These are phyloP conservation scores for Lagodon rhomboides DNA, from an alignment of 2,797 vertebrate genomes.

Conservation along the genomic window DNA sequence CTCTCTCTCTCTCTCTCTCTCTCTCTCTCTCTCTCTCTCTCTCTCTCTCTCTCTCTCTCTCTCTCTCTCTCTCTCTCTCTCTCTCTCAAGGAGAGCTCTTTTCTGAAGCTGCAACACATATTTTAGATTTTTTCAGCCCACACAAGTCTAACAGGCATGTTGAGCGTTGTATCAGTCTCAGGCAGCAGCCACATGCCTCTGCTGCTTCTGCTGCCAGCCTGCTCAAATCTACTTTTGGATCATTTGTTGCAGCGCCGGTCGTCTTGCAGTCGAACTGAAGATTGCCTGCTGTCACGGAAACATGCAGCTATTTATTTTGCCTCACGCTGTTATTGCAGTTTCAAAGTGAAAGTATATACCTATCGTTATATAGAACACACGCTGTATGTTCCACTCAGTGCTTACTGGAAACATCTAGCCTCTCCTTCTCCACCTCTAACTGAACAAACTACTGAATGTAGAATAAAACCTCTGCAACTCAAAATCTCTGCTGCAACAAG, in stretches of 20 bases:
- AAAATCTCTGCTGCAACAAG: slow-evolving; percentile 11
- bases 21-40: slow-evolving; percentile 8
- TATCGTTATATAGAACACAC: neutral
- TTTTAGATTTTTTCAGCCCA: slow-evolving; percentile 58
- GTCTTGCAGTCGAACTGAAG: slow-evolving; percentile 19
- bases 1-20: too few species aligned
- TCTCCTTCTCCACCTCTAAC: slow-evolving; percentile 2
- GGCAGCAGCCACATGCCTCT: slow-evolving; percentile 30
- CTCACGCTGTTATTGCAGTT: neutral
- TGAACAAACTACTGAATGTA: slow-evolving; percentile 5
- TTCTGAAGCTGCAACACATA: slow-evolving; percentile 49
- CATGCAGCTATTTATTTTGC: slow-evolving; percentile 9
- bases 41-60: too few species aligned
- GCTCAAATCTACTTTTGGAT: slow-evolving; percentile 40
- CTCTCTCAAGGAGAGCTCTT: slow-evolving; percentile 33
- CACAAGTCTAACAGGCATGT: slow-evolving; percentile 44
- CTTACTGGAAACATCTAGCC: neutral
- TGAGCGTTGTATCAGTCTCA: slow-evolving; percentile 40
- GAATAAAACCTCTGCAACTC: slow-evolving; percentile 7
- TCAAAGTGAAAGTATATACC: neutral
- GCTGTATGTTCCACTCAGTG: neutral
- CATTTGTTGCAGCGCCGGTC: slow-evolving; percentile 12
- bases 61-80: neutral
- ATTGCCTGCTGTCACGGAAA: slow-evolving; percentile 28
- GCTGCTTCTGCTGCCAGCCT: slow-evolving; percentile 42